These are phyloP conservation scores for Montipora efflorescens DNA, from an alignment of 64 coral and sea anemone species.

Conservation along the genomic window DNA sequence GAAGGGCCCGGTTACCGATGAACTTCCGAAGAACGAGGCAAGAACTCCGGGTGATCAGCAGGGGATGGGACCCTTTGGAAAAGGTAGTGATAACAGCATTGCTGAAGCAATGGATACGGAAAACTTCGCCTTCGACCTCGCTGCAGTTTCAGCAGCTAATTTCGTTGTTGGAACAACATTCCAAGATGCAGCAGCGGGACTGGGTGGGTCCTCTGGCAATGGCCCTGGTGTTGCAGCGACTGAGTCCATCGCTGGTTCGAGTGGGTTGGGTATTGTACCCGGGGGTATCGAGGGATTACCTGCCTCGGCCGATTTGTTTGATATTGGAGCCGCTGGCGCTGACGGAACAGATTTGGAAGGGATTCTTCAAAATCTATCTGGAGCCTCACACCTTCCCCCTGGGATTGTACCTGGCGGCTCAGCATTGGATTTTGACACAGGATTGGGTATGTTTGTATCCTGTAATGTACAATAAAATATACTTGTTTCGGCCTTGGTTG, in stretches of 20 bases:
- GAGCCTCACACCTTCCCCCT: constrained; percentile 84
- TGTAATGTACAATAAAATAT: background rate
- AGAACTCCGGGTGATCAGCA: background rate
- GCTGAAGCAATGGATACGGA: constrained; percentile 1
- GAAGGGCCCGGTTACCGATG: constrained; percentile 70
- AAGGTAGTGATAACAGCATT: constrained; percentile 41
- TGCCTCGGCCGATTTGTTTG: constrained; percentile 58
- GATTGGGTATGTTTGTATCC: constrained; percentile 58
- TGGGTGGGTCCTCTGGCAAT: constrained; percentile 23
- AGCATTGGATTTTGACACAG: constrained; percentile 83
- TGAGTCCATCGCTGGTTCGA: constrained; percentile 41
- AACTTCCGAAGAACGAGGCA: constrained; percentile 34
- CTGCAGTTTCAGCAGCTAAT: constrained; percentile 1
- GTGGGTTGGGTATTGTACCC: constrained; percentile 28
- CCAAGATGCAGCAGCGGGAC: constrained; percentile 27
- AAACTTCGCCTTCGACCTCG: constrained; percentile 14
- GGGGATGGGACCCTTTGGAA: background rate
- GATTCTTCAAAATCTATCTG: constrained; percentile 87
- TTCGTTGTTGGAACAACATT: constrained; percentile 56
- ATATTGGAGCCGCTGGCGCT: constrained; percentile 49
- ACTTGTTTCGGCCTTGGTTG: too few species aligned
- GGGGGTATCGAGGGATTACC: constrained; percentile 53
- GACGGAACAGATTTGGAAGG: constrained; percentile 74
- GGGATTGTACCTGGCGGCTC: constrained; percentile 73
- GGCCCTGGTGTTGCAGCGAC: constrained; percentile 16